A percentile compares a stretch with the other conserved stretches of the same genome.
phyloP scores from a whole-genome alignment of 2,888 invertebrate genomes.

The Orthosia gothica region DNA sequence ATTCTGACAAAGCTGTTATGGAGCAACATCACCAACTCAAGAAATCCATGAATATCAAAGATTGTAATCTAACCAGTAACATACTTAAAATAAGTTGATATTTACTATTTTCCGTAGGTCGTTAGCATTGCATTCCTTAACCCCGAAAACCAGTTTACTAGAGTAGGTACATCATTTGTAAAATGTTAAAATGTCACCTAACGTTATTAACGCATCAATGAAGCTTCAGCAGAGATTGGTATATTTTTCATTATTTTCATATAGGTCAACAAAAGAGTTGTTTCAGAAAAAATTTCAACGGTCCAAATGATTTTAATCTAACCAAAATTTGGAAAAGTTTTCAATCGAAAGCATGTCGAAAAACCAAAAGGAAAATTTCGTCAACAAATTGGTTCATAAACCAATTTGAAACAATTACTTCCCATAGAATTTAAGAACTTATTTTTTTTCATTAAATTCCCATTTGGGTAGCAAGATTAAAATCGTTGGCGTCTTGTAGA shows the following conservation, averaged over 20 bases:
- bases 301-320: no score
- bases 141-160: conserved; percentile 32
- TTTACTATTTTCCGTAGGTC: conserved; percentile 17
- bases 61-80: background rate
- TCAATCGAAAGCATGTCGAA: background rate
- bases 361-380: background rate
- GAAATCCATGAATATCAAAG: background rate
- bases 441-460: conserved; percentile 33
- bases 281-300: background rate
- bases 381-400: conserved; percentile 8
- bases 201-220: background rate
- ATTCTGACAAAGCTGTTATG: background rate
- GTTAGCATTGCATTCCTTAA: conserved; percentile 37
- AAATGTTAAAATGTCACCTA: background rate
- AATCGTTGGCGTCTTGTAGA: background rate
- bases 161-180: conserved; percentile 7
- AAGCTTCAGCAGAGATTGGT: background rate
- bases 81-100: conserved; percentile 1
- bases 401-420: background rate
- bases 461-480: conserved; percentile 39
- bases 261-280: background rate
- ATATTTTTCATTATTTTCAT: background rate
- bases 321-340: background rate
- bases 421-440: background rate
- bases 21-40: background rate